Evolutionary conservation across 2,113 vertebrate genomes (phyloP), one percentile per base, ranked within the genome.

Genomic region (Callaeas wilsoni): DNA sequence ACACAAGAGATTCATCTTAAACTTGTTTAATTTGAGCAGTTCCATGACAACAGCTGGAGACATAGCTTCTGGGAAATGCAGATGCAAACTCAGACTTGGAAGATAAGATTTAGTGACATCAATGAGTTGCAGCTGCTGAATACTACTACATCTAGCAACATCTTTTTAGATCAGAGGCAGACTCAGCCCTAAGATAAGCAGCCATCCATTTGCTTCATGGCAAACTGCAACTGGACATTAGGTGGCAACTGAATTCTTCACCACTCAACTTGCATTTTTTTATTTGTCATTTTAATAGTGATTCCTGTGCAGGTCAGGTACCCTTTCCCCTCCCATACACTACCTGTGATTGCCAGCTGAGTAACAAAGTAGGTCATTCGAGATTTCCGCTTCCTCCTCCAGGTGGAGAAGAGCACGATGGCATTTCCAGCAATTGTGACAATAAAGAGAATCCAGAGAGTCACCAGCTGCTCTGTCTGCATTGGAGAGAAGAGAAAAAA

Each of bases 361-460:
- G 97, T 98, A 65, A 98, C 97, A 26, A 98, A 98, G 95, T 98
- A 98, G 57, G 98, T 98, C 98, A 98, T 98, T 46, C 98, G 96
- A 18, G 98, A 98, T 88, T 98, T 98, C 83, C 90, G 67, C 87
- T 98, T 98, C 74, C 95, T 97, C 76, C 95, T 98, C 97, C 98
- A 97, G 2, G 89, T 98, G 69, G 98, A 98, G 92, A 98, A 92
- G 62, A 98, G 97, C 67, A 98, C 98, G 0, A 69, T 39, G n/a
- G 97, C 80, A 29, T 98, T 98, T 70, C 98, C 98, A 78, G 93
- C 86, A 49, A 98, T 94, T 69, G 98, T 98, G 77, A 98, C 94
- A 35, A 98, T 80, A 42, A 98, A 98, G 63, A 98, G 97, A 74
- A 97, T 94, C 98, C 98, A 98, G 76, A 98, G 97, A 9, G 98